Evolutionary conservation across 2,113 vertebrate species (phyloP), one percentile per base, ranked within the genome.

Genomic region (Gallinago undulata): DNA sequence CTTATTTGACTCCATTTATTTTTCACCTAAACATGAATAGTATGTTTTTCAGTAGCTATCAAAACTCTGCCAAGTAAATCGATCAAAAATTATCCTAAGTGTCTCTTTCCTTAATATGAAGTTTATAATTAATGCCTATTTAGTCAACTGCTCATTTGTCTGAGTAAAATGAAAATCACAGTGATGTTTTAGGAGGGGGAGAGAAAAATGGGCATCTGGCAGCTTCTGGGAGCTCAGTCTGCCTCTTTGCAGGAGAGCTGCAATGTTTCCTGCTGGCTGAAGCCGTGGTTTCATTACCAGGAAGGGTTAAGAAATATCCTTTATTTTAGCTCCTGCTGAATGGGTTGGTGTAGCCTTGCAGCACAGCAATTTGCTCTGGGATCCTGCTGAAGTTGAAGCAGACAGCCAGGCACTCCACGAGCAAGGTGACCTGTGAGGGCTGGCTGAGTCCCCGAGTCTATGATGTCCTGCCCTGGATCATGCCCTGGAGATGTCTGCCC

Each of bases 1-100:
- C 95, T 93, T 95, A 91, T 92, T 85, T 96, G 91, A 97, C 88
- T 95, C 92, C 94, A 95, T 95, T 97, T 97, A 96, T 97, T 98
- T 97, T 97, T 97, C 95, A 96, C 95, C 97, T 97, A 97, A 97
- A 98, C 97, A 97, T 96, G 87, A 97, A 94, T 96, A 98, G 96
- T 97, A 95, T 97, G 96, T 96, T 97, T 97, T 97, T 96, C 97
- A 97, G 96, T 97, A 97, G 97, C 88, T 97, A 96, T 98, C 97
- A 96, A 97, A 97, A 95, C 91, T 96, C 97, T 97, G 92, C 96
- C 92, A 97, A 97, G 93, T 95, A 96, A 97, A 97, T 93, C 97
- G 97, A 98, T 97, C 97, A 97, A 97, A 97, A 97, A 98, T 96
- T 97, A 96, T 96, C 92, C 93, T 94, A 78, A 90, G 94, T 86